Base-by-base conservation (phyloP, 2,113 vertebrate genomes). In the Crotophaga sulcirostris region DNA sequence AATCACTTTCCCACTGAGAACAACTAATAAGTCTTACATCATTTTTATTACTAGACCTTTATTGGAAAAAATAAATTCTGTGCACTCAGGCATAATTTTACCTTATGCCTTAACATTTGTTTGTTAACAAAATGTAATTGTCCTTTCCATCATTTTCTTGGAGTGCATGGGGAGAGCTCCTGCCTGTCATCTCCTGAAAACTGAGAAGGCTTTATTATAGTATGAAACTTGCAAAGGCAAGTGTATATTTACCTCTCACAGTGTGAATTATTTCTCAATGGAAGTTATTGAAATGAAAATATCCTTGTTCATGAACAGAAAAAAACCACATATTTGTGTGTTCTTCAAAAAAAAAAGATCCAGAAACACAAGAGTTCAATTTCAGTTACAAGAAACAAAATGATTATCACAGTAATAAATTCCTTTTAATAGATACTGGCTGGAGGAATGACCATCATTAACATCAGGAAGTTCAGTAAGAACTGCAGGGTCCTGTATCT, bases 51-150 rank as follows among this genome's bases (percentile, higher is more conserved):
- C 91, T 84, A 63, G 60, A 54, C 82, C 83, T 78, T 94, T 94
- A 92, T 82, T 90, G 89, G 40, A 70, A 92, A 94, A 83, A 94
- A 94, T 90, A 93, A 96, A 92, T 93, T 95, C 66, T 2, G 4
- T 88, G 74, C 70, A 88, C 40, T 84, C 72, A 96, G 78, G 82
- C 87, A 73, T 93, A 94, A 80, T 88, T 95, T 95, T 73, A 83
- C 84, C 80, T 85, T 95, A 81, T 83, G 64, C 85, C 72, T 94
- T 82, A 91, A 93, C 90, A 89, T 85, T 91, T 93, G 63, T 91
- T 96, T 96, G 82, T 88, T 94, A 95, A 73, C 66, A 90, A 92
- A 95, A 73, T 75, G 15, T 86, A 94, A 94, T 87, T 76, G 55
- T 93, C 44, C 44, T 93, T 94, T 96, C 73, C 56, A 93, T 89